Conservation (phyloP, 1,140 invertebrate genomes). For the Orius insidiosus region DNA sequence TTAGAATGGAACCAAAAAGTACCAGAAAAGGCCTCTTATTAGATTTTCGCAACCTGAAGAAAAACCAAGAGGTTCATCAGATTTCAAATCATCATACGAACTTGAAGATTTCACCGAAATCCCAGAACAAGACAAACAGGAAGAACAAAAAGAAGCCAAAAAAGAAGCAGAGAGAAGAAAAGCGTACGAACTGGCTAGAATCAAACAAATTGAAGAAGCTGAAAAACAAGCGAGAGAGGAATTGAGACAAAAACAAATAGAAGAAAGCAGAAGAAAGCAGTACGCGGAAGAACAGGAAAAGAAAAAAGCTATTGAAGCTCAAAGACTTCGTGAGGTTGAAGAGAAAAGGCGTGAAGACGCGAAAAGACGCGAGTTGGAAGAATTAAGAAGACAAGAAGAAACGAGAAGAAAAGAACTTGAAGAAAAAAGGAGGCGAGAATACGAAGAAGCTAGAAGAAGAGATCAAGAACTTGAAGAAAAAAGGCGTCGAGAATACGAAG, state of each 20-base stretch:
- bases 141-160: conserved; percentile 7
- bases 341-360: conserved; percentile 2
- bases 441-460: conserved; percentile 2
- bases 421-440: conserved; percentile 4
- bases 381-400: conserved; percentile 1
- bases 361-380: conserved; percentile 1
- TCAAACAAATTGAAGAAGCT: conserved; percentile 7
- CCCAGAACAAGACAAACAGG: background rate
- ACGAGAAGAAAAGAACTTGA: background rate
- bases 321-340: background rate
- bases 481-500: background rate
- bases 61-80: background rate
- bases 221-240: conserved; percentile 6
- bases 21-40: background rate
- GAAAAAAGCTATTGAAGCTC: conserved; percentile 3
- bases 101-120: background rate
- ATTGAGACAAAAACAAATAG: conserved; percentile 2
- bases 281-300: background rate
- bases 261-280: conserved; percentile 1
- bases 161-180: conserved; percentile 2
- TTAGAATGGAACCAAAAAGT: conserved; percentile 4
- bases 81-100: conserved; percentile 7
- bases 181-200: conserved; percentile 1
- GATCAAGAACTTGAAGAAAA: conserved; percentile 1
- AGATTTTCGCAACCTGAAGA: background rate